These are phyloP conservation scores for Sebastes dallii DNA, from an alignment of 2,797 vertebrate species.

Conservation along the genomic window DNA sequence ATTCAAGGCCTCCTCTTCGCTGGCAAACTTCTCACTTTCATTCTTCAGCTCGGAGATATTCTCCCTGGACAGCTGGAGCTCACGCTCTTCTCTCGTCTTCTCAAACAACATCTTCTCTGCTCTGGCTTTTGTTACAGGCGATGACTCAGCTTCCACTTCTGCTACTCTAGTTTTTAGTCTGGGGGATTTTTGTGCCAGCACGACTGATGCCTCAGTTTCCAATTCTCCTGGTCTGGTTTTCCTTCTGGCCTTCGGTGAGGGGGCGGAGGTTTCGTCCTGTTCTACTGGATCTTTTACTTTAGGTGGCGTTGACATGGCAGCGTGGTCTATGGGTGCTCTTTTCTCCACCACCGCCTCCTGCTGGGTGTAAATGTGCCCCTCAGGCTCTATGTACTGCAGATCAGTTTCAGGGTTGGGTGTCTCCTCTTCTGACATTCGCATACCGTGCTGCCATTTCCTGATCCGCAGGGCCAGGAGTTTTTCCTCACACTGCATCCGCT, in stretches of 20 bases:
- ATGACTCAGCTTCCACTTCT: conserved; percentile 17
- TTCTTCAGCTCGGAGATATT: conserved; percentile 80
- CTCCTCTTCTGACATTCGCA: conserved; percentile 64
- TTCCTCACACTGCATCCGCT: conserved; percentile 73
- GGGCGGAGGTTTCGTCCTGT: not conserved
- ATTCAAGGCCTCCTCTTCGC: conserved; percentile 82
- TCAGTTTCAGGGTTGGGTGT: conserved; percentile 55
- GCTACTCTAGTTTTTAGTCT: conserved; percentile 22
- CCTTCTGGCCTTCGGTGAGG: not conserved
- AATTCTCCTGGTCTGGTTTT: conserved; percentile 16
- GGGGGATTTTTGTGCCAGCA: conserved; percentile 25
- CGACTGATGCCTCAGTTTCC: conserved; percentile 1
- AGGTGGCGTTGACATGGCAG: not conserved
- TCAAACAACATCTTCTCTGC: conserved; percentile 67
- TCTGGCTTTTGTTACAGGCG: conserved; percentile 39
- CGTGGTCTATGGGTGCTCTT: not conserved
- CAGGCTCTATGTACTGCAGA: conserved; percentile 40
- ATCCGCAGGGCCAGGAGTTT: conserved; percentile 71
- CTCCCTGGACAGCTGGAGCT: conserved; percentile 81
- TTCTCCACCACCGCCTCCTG: conserved; percentile 26
- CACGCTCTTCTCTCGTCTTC: conserved; percentile 59
- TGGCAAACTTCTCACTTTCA: conserved; percentile 75
- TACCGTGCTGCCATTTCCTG: conserved; percentile 78
- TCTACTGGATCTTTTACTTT: conserved; percentile 1
- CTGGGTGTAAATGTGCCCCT: conserved; percentile 20